A percentile compares a stretch with the other conserved stretches of the same genome.
Evolutionary conservation across 2,113 vertebrate genomes (phyloP).

Genomic region (Alectura lathami): DNA sequence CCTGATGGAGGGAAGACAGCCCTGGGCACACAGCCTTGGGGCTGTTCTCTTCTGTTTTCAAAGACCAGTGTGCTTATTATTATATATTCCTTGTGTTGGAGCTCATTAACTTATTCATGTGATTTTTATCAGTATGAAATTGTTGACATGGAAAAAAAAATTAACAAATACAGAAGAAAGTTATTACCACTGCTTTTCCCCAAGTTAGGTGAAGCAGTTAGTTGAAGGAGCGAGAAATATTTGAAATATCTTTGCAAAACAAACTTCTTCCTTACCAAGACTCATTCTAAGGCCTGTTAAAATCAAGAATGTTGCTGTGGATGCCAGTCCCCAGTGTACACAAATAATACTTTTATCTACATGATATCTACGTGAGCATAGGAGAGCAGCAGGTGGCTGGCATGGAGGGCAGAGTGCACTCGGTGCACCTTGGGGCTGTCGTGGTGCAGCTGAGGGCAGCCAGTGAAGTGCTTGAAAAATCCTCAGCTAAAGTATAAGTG

Average conservation of each 20-base stretch:
- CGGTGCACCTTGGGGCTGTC: not conserved
- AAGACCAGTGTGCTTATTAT: fast-evolving
- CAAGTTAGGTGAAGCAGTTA: not conserved
- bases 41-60: not conserved
- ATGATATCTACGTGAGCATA: fast-evolving
- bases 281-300: not conserved
- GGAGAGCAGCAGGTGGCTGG: fast-evolving
- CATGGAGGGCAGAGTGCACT: not conserved
- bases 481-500: not conserved
- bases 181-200: not conserved
- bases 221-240: not conserved
- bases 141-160: not conserved
- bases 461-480: not conserved
- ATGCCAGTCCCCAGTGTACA: not conserved
- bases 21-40: fast-evolving
- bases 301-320: not conserved
- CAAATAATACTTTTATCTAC: not conserved
- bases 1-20: no score
- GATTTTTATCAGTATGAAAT: not conserved
- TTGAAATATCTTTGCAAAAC: slow-evolving; percentile 1
- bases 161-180: not conserved
- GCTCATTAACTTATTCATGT: not conserved
- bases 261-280: not conserved
- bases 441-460: not conserved
- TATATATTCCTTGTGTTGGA: not conserved